Base-by-base conservation (phyloP, 2,888 invertebrate genomes). In the Agelastica alni region DNA sequence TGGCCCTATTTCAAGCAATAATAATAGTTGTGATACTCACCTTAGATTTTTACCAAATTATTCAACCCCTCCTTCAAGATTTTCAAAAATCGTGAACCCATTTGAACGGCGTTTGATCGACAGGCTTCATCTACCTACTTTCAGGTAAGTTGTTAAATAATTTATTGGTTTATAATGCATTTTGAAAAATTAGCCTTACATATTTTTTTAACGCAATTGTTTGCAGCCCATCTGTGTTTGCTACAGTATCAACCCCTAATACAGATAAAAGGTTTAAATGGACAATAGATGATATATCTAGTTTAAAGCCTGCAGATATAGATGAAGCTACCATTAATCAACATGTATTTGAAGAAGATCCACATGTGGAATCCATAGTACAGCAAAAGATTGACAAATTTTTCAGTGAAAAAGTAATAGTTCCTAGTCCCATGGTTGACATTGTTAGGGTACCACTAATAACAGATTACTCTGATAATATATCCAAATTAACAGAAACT, bases 261-360 rank as follows among this genome's bases (percentile, higher is more conserved):
- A 67, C 69, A 55, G 78, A 63, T 13, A 75, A 79, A n/a, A 79
- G 79, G 51, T 86, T 85, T 66, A 77, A 79, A 51, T 89, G 88
- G 88, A 85, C 84, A 41, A 86, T 88, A 56, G 87, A 88, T 56
- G 86, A 88, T 68, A 78, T 85, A 6, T 86, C 87, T 48, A 78
- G 76, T n/a, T 75, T 88, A 52, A 80, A 83, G 42, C 88, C 88
- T 14, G 85, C 83, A 1, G 84, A 85, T 61, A 87, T 89, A 52
- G 86, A 87, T 58, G 86, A 82, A 63, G 74, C 79, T 44, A 83
- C 84, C 44, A 77, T 81, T 46, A 83, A 85, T 62, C 85, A 86
- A 65, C 82, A 83, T 65, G 83, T 84, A 0, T 52, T 54, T 34
- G 80, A 83, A 12, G 85, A 82, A 13, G 88, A 88, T 70, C 83